phyloP scores from a whole-genome alignment of 2,113 vertebrate species.

The Fregata magnificens region DNA sequence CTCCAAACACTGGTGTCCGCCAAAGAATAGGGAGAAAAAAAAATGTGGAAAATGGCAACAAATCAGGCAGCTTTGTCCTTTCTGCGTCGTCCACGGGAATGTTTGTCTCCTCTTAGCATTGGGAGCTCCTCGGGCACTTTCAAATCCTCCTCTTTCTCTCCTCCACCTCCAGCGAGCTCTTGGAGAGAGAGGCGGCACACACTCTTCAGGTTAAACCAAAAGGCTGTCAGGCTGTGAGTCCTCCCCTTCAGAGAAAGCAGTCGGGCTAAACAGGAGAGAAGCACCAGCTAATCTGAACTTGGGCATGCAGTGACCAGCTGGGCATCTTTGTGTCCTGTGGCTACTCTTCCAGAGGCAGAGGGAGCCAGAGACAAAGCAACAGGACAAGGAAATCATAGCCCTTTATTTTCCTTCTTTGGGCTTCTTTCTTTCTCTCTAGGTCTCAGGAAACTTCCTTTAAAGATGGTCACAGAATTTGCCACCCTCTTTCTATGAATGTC shows the following conservation, averaged over 20 bases:
- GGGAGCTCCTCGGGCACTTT: slow-evolving; percentile 55
- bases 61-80: slow-evolving; percentile 32
- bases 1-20: slow-evolving; percentile 1
- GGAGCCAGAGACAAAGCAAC: slow-evolving; percentile 56
- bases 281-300: slow-evolving; percentile 71
- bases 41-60: not conserved
- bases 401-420: slow-evolving; percentile 32
- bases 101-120: slow-evolving; percentile 53
- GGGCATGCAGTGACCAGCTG: slow-evolving; percentile 40
- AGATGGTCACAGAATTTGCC: slow-evolving; percentile 20
- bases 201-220: slow-evolving; percentile 19
- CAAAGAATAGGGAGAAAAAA: not conserved
- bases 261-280: slow-evolving; percentile 31
- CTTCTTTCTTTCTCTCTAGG: not conserved
- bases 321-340: slow-evolving; percentile 58
- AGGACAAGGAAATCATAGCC: slow-evolving; percentile 65
- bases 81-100: slow-evolving; percentile 55
- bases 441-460: slow-evolving; percentile 36
- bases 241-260: slow-evolving; percentile 24
- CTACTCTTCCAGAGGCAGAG: slow-evolving; percentile 56
- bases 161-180: slow-evolving; percentile 50
- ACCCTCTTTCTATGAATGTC: not conserved
- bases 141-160: slow-evolving; percentile 47
- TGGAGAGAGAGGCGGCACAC: slow-evolving; percentile 30
- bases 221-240: slow-evolving; percentile 13